These are phyloP conservation scores for Nansenia antarctica DNA, from an alignment of 2,113 vertebrate species.

Conservation along the genomic window DNA sequence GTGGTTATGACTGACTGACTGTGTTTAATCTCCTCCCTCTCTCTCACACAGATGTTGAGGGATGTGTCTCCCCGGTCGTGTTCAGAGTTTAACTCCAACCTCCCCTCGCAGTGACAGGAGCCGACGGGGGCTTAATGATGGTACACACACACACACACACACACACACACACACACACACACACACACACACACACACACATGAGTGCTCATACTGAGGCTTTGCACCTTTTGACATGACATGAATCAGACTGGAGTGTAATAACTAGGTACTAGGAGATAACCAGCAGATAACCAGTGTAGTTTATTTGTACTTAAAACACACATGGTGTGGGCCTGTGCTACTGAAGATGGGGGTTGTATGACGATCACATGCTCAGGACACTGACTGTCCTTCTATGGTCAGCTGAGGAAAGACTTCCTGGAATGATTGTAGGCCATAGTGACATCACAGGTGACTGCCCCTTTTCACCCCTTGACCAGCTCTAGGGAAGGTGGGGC, in stretches of 20 bases:
- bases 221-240: slow-evolving; percentile 1
- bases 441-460: too few species aligned
- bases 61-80: slow-evolving; percentile 36
- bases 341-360: too few species aligned
- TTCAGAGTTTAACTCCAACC: slow-evolving; percentile 32
- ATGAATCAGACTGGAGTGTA: slow-evolving; percentile 20
- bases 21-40: slow-evolving; percentile 41
- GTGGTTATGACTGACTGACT: slow-evolving; percentile 5
- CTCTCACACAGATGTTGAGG: slow-evolving; percentile 40
- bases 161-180: not conserved
- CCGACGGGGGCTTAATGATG: slow-evolving; percentile 46
- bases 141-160: slow-evolving; percentile 22
- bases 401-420: too few species aligned
- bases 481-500: too few species aligned
- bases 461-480: too few species aligned
- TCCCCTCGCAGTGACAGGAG: slow-evolving; percentile 13
- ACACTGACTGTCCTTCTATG: too few species aligned
- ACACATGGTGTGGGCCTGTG: too few species aligned
- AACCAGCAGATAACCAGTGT: too few species aligned
- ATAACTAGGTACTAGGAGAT: slow-evolving; percentile 1
- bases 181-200: not conserved
- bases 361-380: too few species aligned
- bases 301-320: too few species aligned
- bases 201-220: not conserved
- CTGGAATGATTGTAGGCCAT: too few species aligned